Conservation (phyloP, 2,797 vertebrate species). For the Erethizon dorsatum region DNA sequence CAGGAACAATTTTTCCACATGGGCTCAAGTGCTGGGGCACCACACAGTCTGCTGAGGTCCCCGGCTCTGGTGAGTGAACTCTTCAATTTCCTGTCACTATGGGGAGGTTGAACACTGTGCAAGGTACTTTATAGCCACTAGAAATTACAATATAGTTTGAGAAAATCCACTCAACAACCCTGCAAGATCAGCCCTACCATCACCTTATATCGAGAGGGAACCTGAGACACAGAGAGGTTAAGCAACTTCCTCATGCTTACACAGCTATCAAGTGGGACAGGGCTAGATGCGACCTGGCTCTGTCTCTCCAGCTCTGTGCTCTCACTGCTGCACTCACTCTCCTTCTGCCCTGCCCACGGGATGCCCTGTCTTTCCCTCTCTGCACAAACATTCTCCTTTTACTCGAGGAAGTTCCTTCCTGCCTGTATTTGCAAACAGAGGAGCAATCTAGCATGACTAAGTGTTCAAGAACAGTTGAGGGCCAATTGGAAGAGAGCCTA, state of each 20-base stretch:
- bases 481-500: neutral
- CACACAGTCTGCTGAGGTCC: neutral
- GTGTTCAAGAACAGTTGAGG: no score
- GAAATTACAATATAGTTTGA: accelerated
- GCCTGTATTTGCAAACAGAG: neutral
- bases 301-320: neutral
- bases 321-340: neutral
- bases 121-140: neutral
- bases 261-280: neutral
- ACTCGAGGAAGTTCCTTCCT: no score
- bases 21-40: accelerated
- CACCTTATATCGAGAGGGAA: neutral
- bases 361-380: neutral
- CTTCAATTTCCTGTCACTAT: neutral
- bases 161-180: neutral
- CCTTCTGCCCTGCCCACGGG: no score
- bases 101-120: neutral
- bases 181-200: accelerated
- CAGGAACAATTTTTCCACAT: neutral
- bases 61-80: neutral
- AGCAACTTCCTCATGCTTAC: neutral
- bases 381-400: neutral
- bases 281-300: neutral
- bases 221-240: neutral
- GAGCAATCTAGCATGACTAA: neutral